Evolutionary conservation across 2,113 vertebrate species (phyloP).

Genomic region (Hippocampus mohnikei): DNA sequence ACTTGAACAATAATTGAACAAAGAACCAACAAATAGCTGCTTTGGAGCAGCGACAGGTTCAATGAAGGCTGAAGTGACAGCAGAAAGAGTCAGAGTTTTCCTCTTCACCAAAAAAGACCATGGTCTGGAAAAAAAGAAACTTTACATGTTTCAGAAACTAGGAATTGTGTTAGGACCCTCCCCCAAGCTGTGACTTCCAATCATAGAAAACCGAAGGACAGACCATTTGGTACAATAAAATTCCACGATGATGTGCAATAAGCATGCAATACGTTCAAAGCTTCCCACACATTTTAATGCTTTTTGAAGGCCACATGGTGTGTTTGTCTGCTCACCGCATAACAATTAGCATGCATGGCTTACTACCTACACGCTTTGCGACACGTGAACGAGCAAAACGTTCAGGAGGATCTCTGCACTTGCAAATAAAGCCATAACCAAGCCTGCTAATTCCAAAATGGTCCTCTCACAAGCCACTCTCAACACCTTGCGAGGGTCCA

Average conservation of each 20-base stretch:
- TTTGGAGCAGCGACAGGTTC: no score
- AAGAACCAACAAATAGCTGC: no score
- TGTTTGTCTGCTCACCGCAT: background rate
- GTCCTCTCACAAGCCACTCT: constrained; percentile 18
- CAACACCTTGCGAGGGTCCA: constrained; percentile 24
- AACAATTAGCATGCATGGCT: background rate
- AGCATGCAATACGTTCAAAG: background rate
- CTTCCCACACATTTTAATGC: background rate
- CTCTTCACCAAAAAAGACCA: no score
- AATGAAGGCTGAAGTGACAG: no score
- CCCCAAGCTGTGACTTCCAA: background rate
- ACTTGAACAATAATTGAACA: no score
- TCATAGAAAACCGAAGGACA: background rate
- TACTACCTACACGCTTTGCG: background rate
- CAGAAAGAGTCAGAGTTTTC: no score
- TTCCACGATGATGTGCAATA: background rate
- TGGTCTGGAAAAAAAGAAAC: no score
- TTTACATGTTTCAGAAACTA: background rate
- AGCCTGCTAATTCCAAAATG: background rate
- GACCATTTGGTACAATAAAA: background rate
- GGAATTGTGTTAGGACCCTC: background rate
- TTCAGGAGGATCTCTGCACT: background rate
- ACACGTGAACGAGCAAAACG: background rate
- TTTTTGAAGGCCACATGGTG: background rate
- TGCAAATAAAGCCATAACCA: background rate